These are phyloP conservation scores for Carcina quercana DNA, from an alignment of 2,888 invertebrate genomes.

Conservation along the genomic window DNA sequence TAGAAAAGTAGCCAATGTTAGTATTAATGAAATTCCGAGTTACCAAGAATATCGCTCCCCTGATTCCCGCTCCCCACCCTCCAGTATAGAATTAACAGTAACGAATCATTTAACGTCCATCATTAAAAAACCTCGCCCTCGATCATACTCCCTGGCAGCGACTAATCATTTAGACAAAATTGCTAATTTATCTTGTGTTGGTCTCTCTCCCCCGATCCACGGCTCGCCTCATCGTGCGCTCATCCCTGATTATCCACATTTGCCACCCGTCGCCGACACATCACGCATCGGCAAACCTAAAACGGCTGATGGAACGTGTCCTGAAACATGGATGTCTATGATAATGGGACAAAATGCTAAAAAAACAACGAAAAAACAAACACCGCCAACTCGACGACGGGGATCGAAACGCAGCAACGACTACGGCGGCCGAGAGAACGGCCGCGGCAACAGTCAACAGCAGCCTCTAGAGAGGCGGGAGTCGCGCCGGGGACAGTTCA, in stretches of 20 bases:
- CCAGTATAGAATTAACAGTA: constrained; percentile 39
- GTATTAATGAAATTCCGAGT: constrained; percentile 67
- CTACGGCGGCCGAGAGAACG: constrained; percentile 75
- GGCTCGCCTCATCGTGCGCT: constrained; percentile 63
- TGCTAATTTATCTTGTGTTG: constrained; percentile 75
- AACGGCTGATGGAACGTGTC: too few species aligned
- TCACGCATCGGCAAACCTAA: constrained; percentile 20
- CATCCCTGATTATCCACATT: constrained; percentile 55
- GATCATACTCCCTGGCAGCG: constrained; percentile 49
- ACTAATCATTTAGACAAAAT: constrained; percentile 55
- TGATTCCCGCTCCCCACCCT: constrained; percentile 39
- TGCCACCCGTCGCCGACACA: constrained; percentile 33
- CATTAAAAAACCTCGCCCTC: constrained; percentile 48
- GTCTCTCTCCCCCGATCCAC: constrained; percentile 72
- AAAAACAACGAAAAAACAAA: too few species aligned
- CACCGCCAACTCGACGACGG: constrained; percentile 37
- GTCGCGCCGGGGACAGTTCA: constrained; percentile 77
- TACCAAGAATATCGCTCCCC: constrained; percentile 66
- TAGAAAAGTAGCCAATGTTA: constrained; percentile 50
- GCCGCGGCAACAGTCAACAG: constrained; percentile 65
- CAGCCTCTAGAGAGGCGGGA: constrained; percentile 72
- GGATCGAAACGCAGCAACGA: constrained; percentile 73
- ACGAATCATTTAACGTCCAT: constrained; percentile 48
- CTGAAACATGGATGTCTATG: too few species aligned
- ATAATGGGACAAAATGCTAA: too few species aligned